Evolutionary conservation across 2,113 vertebrate species (phyloP), one percentile per base, ranked within the genome.

Genomic region (Oenanthe melanoleuca): DNA sequence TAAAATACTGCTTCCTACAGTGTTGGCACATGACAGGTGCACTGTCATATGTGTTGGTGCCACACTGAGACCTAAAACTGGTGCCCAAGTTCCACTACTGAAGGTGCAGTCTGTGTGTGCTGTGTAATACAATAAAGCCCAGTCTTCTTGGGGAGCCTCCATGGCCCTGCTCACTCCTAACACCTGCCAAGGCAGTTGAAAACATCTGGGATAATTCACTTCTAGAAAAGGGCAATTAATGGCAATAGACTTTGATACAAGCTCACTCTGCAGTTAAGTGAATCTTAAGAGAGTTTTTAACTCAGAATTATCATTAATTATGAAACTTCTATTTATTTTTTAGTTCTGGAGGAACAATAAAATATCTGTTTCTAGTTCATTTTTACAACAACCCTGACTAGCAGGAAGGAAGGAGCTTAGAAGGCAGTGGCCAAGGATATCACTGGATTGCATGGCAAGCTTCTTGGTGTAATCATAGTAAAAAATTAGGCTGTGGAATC

Each of bases 161-260:
- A 61, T 80, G 86, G 7, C 98, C 97, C 26, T 42, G 56, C 22
- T 98, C 96, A 8, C 97, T 97, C 91, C 96, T 97, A 19, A 73
- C 80, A 74, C 97, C 97, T 98, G 55, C 57, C 55, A 70, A 93
- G 38, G 65, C 15, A 56, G 37, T 31, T 42, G n/a, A 49, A 90
- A 71, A 83, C 52, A 77, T 83, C 31, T 89, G 55, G 40, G 45
- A 53, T 57, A 2, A 14, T 40, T 89, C 40, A 9, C 9, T 42
- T 80, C 34, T 42, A 37, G 63, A 59, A 86, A 84, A 87, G 18
- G 31, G 22, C 9, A 79, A 16, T 63, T 81, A 52, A 53, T 3
- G 4, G 31, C 57, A 56, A 6, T 6, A 45, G 25, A 15, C 17
- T 71, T 86, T 50, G 42, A 84, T 59, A 34, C 12, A 40, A 42